phyloP scores from a whole-genome alignment of 2,888 invertebrate species.

The Lepidocyrtoides sp. region DNA sequence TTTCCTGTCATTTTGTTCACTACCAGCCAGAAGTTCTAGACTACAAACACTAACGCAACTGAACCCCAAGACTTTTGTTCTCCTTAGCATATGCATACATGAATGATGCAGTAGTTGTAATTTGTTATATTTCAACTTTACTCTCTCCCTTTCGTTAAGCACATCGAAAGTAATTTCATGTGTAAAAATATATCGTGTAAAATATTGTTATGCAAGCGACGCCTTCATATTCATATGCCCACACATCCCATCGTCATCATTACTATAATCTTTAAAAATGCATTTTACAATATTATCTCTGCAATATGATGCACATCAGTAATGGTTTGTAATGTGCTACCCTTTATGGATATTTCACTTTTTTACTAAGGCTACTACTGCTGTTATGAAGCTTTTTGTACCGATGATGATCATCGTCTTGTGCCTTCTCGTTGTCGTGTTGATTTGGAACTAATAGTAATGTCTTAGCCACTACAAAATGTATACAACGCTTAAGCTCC shows the following conservation, averaged over 20 bases:
- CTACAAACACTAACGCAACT: background rate
- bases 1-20: background rate
- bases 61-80: no score
- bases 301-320: background rate
- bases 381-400: background rate
- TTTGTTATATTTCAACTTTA: background rate
- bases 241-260: background rate
- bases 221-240: conserved; percentile 20
- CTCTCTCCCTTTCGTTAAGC: background rate
- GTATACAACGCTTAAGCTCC: background rate
- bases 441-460: conserved; percentile 36
- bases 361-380: background rate
- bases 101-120: background rate
- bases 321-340: background rate
- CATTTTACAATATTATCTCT: background rate
- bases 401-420: background rate
- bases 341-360: background rate
- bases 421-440: conserved; percentile 36
- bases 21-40: background rate
- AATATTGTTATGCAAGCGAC: background rate
- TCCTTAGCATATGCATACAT: no score
- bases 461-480: background rate
- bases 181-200: background rate
- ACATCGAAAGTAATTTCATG: background rate
- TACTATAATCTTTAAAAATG: background rate